Base-by-base conservation (phyloP, 1,140 invertebrate genomes). In the Rhizoglyphus robini region DNA sequence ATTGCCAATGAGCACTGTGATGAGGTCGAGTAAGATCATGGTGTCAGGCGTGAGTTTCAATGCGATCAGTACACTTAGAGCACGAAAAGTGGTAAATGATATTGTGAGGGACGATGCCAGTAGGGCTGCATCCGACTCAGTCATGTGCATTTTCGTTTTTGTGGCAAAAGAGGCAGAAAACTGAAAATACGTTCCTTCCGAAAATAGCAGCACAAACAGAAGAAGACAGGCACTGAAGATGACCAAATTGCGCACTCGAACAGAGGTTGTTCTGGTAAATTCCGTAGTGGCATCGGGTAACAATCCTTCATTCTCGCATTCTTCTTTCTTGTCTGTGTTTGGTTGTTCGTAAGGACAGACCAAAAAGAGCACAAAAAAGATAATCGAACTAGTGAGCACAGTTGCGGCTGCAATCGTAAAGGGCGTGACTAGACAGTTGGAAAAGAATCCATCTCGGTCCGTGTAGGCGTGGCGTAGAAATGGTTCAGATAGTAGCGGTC, bases 401-500 rank as follows among this genome's bases (percentile, higher is more conserved):
- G 32, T 57, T 25, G 23, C 15, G 1, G 61, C 38, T 18, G 61
- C 27, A 30, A 63, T 63, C 20, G 61, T 8, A 32, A 47, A 63
- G 20, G 61, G 61, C 20, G 18, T 57, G n/a, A 47, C 31, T 20
- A 63, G 61, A 29, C 34, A 30, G 25, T 38, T 63, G 2, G 31
- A 23, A 31, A 63, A 59, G 25, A 48, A 38, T 20, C 30, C 3
- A 31, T 51, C 30, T 31, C n/a, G 8, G 34, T 25, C 36, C 18
- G 15, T 63, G 23, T 47, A 63, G 27, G 38, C 8, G 48, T 63
- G n/a, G 2, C 2, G 2, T 29, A 63, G 25, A 38, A 48, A 63
- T 47, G 61, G 61, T 32, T 63, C 61, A 18, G 61, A n/a, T 29
- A 63, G 38, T 27, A 63, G 4, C 20, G 61, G 61, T 1, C 61